Evolutionary conservation across 2,888 invertebrate genomes (phyloP).

Genomic region (Vesta saturnalis): DNA sequence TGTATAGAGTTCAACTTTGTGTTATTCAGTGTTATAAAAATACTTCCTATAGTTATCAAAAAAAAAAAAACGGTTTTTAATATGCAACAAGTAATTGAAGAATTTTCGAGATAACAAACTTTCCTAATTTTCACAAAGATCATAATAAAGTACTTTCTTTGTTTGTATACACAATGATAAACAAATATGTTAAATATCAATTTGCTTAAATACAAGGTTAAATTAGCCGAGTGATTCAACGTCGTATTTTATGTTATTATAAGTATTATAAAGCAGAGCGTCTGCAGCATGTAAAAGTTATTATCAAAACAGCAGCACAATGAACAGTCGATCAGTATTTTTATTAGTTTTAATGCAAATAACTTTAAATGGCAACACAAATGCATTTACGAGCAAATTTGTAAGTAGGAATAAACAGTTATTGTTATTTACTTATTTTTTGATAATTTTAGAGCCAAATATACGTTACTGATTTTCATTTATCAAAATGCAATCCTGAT

Average conservation of each 20-base stretch:
- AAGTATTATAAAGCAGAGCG: neutral
- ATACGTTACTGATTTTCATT: conserved; percentile 35
- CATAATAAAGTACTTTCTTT: neutral
- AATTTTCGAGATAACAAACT: neutral
- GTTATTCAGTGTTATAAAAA: too few species aligned
- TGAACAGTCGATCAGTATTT: neutral
- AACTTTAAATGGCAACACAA: neutral
- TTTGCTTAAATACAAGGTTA: conserved; percentile 9
- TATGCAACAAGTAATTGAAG: neutral
- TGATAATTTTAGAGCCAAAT: conserved; percentile 22
- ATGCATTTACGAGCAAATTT: neutral
- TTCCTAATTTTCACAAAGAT: neutral
- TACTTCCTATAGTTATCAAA: too few species aligned
- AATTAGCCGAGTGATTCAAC: neutral
- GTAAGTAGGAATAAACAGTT: conserved; percentile 6
- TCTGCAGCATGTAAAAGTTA: neutral
- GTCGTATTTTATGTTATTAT: neutral
- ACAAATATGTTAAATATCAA: neutral
- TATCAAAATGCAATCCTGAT: conserved; percentile 31
- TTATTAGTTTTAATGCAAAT: neutral
- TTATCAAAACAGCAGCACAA: neutral
- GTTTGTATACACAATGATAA: too few species aligned
- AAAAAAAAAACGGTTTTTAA: too few species aligned
- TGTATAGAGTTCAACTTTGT: too few species aligned
- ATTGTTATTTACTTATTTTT: neutral